Base-by-base conservation (phyloP, 2,888 invertebrate genomes). In the Sphaerophoria taeniata region DNA sequence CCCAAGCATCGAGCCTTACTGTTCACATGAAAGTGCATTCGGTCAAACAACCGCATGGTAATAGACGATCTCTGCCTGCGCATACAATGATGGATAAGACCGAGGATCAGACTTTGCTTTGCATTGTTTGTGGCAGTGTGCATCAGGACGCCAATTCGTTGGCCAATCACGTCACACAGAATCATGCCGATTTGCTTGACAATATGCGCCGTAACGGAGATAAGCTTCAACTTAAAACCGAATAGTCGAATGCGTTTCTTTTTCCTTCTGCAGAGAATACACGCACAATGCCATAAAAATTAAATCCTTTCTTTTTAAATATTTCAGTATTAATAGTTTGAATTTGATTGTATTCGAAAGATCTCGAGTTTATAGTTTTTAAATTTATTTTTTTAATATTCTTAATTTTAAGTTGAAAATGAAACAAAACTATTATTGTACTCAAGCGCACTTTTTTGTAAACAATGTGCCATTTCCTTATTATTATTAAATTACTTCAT, bases 1-100 rank as follows among this genome's bases (percentile, higher is more conserved):
- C 92, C 0, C 92, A 92, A 87, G 92, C 92, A 7, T 92, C 92
- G 61, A 92, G 92, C 61, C 87, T 92, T 12, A 91, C 92, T 76
- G 92, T 92, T 0, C 92, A 92, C 81, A 90, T 92, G 90, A 92
- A 92, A 89, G 91, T 92, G 45, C 92, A 92, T 80, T 89, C 90
- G 0, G 91, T 90, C 9, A 90, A 90, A 79, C 91, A 91, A 78
- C 33, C 70, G 5, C 53, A 69, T 47, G 76, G 24, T 4, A 91
- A 91, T 87, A 91, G 91, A 87, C 91, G 91, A 76, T 16, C 31
- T 6, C 58, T 71, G 31, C 14, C 75, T 55, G 73, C 88, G 0
- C 53, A 43, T 2, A 33, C 58, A 6, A 45, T 33, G 24, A 24
- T 24, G 2, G 58, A 43, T 2, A 77, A 82, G 71, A 43, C 33